Percentiles rank a stretch among this genome's conserved stretches.
Evolutionary conservation across 2,888 invertebrate species (phyloP).

Genomic region (Melinaea marsaeus): DNA sequence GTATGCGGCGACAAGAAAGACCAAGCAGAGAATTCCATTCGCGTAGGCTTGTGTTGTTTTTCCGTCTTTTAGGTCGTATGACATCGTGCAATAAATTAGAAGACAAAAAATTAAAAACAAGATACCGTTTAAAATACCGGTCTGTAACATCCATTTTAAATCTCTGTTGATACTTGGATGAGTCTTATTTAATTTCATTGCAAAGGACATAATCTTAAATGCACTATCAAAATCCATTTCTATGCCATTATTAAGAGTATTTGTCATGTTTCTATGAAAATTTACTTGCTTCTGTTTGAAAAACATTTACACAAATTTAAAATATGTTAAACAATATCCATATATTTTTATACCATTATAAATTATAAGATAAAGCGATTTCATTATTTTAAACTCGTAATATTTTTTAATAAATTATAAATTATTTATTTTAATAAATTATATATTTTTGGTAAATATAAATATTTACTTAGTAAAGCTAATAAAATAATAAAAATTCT

Average conservation of each 20-base stretch:
- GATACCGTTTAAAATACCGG: neutral
- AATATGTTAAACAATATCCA: constrained; percentile 1
- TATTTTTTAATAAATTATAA: constrained; percentile 9
- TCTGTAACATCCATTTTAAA: constrained; percentile 32
- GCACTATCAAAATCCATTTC: constrained; percentile 1
- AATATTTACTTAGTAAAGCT: too few relatives aligned
- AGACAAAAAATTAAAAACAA: neutral
- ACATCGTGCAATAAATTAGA: constrained; percentile 29
- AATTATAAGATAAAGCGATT: too few relatives aligned
- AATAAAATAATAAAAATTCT: too few relatives aligned
- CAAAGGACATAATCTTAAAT: constrained; percentile 29
- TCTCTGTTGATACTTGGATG: constrained; percentile 34
- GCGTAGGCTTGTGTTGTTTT: constrained; percentile 33
- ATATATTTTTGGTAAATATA: too few relatives aligned
- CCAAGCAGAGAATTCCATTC: constrained; percentile 32
- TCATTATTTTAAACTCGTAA: too few relatives aligned
- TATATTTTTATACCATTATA: neutral
- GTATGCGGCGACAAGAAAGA: constrained; percentile 31
- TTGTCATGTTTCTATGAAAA: too few relatives aligned
- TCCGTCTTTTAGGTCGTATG: constrained; percentile 30
- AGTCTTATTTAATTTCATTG: constrained; percentile 29
- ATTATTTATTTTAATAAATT: constrained; percentile 22
- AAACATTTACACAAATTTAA: too few relatives aligned
- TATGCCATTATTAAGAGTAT: neutral
- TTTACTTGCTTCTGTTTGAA: too few relatives aligned